These are phyloP conservation scores for Drosophila littoralis DNA, from an alignment of 1,140 invertebrate genomes.

Conservation along the genomic window DNA sequence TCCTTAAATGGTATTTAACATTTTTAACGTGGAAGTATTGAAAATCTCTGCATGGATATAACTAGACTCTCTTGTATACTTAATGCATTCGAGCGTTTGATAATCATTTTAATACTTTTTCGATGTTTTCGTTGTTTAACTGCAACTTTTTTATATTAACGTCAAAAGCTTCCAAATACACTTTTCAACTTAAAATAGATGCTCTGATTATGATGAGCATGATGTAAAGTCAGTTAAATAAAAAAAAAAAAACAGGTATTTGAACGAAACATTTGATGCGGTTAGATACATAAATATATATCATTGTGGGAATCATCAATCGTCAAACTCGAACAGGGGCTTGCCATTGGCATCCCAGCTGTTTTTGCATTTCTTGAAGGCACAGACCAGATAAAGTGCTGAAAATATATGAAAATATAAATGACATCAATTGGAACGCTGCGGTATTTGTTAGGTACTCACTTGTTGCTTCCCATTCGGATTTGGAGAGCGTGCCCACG, in stretches of 20 bases:
- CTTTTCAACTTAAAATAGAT: conserved; percentile 18
- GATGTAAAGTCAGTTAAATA: not conserved
- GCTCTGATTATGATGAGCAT: conserved; percentile 48
- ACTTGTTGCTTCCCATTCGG: conserved; percentile 97
- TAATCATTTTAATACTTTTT: not conserved
- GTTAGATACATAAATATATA: conserved; percentile 10
- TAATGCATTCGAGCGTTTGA: not conserved
- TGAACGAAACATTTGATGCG: not conserved
- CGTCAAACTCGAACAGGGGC: conserved; percentile 85
- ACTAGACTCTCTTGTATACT: not conserved
- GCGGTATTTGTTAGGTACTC: conserved; percentile 78
- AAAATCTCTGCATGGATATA: not conserved
- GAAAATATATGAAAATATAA: conserved; percentile 82
- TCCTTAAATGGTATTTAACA: too few relatives aligned
- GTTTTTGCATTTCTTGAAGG: conserved; percentile 91
- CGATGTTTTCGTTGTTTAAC: not conserved
- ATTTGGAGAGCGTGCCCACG: conserved; percentile 92
- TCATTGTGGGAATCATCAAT: conserved; percentile 41
- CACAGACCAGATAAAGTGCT: conserved; percentile 94
- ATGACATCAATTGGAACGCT: not conserved
- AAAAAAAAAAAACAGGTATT: not conserved
- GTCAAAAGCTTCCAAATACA: conserved; percentile 10
- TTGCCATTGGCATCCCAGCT: conserved; percentile 88
- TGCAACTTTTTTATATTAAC: not conserved
- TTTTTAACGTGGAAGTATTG: too few relatives aligned